Percentiles rank a stretch among this genome's conserved stretches.
phyloP scores from a whole-genome alignment of 2,888 invertebrate genomes.

The Ornithoptera priamus region DNA sequence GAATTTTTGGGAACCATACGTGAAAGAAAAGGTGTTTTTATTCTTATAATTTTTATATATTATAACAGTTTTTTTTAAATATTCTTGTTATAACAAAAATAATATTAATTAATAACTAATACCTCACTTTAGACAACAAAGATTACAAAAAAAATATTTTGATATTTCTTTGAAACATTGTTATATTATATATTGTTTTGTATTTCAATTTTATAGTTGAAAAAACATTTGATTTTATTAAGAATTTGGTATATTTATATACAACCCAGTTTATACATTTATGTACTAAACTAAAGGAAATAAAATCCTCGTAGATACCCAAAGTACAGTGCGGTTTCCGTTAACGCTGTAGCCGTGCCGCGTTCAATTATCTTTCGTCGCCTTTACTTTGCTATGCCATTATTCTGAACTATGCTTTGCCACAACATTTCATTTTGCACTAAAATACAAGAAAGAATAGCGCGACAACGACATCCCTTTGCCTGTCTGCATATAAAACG shows the following conservation, averaged over 20 bases:
- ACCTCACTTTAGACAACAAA: too few relatives aligned
- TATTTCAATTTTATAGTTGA: too few relatives aligned
- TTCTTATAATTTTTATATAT: too few relatives aligned
- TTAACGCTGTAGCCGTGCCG: constrained; percentile 15
- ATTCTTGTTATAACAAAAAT: too few relatives aligned
- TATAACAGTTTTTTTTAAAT: too few relatives aligned
- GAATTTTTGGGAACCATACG: too few relatives aligned
- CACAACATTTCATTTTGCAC: constrained; percentile 14
- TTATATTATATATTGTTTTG: too few relatives aligned
- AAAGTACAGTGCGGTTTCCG: constrained; percentile 27
- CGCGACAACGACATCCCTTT: constrained; percentile 45
- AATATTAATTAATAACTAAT: too few relatives aligned
- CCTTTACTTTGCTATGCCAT: constrained; percentile 18
- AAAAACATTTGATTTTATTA: not conserved
- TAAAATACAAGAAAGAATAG: constrained; percentile 45
- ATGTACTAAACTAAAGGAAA: constrained; percentile 10
- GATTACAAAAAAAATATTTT: too few relatives aligned
- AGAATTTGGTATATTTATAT: not conserved
- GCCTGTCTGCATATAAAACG: constrained; percentile 69
- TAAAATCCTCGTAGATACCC: constrained; percentile 15
- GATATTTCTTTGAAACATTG: too few relatives aligned
- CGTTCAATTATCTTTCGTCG: constrained; percentile 27
- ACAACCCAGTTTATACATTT: not conserved
- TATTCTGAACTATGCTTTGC: constrained; percentile 17
- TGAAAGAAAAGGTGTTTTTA: too few relatives aligned